Base-by-base conservation (phyloP, 2,797 vertebrate genomes). In the Eutrigla gurnardus region DNA sequence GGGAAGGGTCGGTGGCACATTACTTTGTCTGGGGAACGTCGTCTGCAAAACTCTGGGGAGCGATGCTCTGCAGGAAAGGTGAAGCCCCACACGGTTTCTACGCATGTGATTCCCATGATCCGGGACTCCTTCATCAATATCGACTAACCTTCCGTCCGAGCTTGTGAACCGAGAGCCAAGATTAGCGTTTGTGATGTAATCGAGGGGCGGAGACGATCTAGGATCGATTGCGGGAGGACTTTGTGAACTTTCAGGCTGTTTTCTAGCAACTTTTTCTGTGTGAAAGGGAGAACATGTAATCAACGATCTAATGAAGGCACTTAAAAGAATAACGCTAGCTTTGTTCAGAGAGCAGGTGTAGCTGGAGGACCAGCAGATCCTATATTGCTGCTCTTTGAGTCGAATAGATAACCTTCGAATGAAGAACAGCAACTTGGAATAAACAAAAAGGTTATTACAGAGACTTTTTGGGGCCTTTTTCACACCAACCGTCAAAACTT, bases 1-100 rank as follows among this genome's bases (percentile, higher is more conserved):
- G 80, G 75, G 80, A 80, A 89, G 80, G 86, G 87, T 90, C 83
- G 71, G 64, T 42, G 80, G 77, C 85, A 71, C 87, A 86, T 88
- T 84, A 89, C 88, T 89, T 89, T 84, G 77, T 83, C 82, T 81
- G 65, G 68, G 73, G 75, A 85, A 60, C 52, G 36, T 36, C 70
- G 69, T 75, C 78, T 72, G 83, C 73, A 81, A 25, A 88, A 87
- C 79, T 80, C 73, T 53, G 45, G 62, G 76, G 74, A 84, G 73
- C 3, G 65, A 80, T 63, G 78, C 70, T 86, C 68, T 65, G 67
- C 62, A 64, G 45, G 53, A 78, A 80, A 82, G 73, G 75, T 70
- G 81, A 83, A 81, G 75, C 46, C 36, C 17, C 25, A 13, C 69
- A 50, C 18, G 70, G 76, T 78, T 79, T 74, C 25, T 32, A 57